Evolutionary conservation across 2,113 vertebrate genomes (phyloP), one percentile per base, ranked within the genome.

Genomic region (Hippopotamus amphibius): DNA sequence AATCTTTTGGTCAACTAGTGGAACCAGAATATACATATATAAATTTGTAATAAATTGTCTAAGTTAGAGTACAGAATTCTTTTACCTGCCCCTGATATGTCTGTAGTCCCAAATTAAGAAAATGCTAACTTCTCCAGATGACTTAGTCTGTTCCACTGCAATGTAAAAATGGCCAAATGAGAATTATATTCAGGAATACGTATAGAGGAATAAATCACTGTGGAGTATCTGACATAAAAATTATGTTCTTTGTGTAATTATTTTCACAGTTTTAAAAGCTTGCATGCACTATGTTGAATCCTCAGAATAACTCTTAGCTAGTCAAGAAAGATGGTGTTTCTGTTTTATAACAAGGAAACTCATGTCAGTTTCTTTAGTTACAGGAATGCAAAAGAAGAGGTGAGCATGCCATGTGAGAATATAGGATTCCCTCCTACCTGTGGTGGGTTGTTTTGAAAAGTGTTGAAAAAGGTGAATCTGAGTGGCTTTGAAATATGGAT

Each of bases 401-500:
- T 76, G 21, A 89, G 24, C 30, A 22, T 87, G 46, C 16, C 41
- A 19, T 79, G 41, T 90, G 74, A 76, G 43, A 91, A 74, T 76
- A 41, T 19, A 94, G 59, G 41, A 69, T 33, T 92, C 30, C 6
- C 21, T 85, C 26, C 53, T 95, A 30, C 63, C 55, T 71, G 41
- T 69, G 22, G 28, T 95, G 79, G 50, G 14, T 92, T 95, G 37
- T 83, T 77, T 63, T 65, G 80, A 48, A 88, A 82, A 83, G 13
- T 26, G 14, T 83, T 61, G 83, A 88, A 15, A 41, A 66, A 86
- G 50, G n/a, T 95, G 57, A 26, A 79, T 88, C 63, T 19, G 24
- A 77, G 13, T 80, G 48, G 46, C 26, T 82, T 82, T 97, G 55
- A 24, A 87, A 87, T 87, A 87, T 88, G 66, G 43, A 63, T 95